Evolutionary conservation across 2,888 invertebrate species (phyloP).

Genomic region (Ormia ochracea): DNA sequence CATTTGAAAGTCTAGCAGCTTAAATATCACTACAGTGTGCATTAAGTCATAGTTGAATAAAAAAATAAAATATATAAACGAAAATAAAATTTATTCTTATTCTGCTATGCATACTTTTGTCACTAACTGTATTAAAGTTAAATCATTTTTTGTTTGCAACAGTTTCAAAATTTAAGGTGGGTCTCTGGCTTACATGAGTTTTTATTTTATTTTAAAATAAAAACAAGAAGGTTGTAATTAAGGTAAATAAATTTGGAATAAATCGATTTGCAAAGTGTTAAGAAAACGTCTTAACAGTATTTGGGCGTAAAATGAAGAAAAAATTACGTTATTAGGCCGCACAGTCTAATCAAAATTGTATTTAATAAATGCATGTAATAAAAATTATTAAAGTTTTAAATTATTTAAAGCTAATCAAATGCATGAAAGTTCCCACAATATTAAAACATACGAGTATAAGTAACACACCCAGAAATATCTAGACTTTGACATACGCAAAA

Average conservation of each 20-base stretch:
- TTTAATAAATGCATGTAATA: not conserved
- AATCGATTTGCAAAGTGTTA: conserved; percentile 34
- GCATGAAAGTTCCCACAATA: conserved; percentile 19
- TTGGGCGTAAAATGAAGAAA: conserved; percentile 23
- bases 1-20: too few species aligned
- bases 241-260: conserved; percentile 33
- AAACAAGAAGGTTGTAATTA: conserved; percentile 26
- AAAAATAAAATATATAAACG: too few species aligned
- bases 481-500: conserved; percentile 10
- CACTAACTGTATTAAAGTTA: too few species aligned
- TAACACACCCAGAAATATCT: conserved; percentile 30
- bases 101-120: too few species aligned
- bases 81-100: too few species aligned
- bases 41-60: too few species aligned
- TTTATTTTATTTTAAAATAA: not conserved
- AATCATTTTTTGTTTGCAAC: too few species aligned
- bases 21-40: too few species aligned
- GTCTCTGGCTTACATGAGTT: conserved; percentile 22
- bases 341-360: not conserved
- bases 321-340: too few species aligned
- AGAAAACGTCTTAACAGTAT: not conserved
- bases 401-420: not conserved
- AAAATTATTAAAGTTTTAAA: not conserved
- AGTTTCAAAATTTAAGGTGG: conserved; percentile 40
- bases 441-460: too few species aligned